phyloP scores from a whole-genome alignment of 2,113 vertebrate species.

The Ancistrus triradiatus region DNA sequence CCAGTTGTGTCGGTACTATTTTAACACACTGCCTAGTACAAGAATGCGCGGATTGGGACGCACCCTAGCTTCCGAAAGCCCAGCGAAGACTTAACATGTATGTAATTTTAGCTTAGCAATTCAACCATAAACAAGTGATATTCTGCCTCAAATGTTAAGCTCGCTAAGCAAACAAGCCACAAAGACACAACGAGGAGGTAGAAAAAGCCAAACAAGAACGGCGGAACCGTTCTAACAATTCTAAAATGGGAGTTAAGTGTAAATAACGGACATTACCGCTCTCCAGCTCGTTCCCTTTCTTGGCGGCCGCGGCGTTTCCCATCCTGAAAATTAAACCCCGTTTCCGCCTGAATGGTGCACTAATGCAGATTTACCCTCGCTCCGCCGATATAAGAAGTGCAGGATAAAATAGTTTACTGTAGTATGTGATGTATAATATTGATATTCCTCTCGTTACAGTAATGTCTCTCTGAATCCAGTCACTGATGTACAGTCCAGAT shows the following conservation, averaged over 20 bases:
- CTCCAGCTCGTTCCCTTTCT: slow-evolving; percentile 93
- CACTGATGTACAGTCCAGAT: slow-evolving; percentile 9
- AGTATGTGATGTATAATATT: background rate
- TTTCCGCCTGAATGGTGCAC: too few species aligned
- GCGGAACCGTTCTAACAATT: too few species aligned
- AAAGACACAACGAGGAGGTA: background rate
- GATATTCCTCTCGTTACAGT: background rate
- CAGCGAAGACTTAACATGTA: background rate
- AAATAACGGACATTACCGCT: slow-evolving; percentile 76
- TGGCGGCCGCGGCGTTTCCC: slow-evolving; percentile 91
- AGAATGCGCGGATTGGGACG: background rate
- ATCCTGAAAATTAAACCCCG: slow-evolving; percentile 66
- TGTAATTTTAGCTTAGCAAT: background rate
- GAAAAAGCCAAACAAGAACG: too few species aligned
- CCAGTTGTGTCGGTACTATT: background rate
- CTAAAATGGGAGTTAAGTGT: background rate
- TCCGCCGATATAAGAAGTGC: too few species aligned
- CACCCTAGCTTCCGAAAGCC: too few species aligned
- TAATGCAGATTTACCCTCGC: too few species aligned
- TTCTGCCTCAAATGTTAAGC: background rate
- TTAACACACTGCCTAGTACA: background rate
- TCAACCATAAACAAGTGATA: background rate
- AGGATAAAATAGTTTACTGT: too few species aligned
- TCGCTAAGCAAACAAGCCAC: background rate
- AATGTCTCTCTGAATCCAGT: background rate